A percentile compares a stretch with the other conserved stretches of the same genome.
Evolutionary conservation across 1,140 invertebrate genomes (phyloP).

Genomic region (Cydia splendana): DNA sequence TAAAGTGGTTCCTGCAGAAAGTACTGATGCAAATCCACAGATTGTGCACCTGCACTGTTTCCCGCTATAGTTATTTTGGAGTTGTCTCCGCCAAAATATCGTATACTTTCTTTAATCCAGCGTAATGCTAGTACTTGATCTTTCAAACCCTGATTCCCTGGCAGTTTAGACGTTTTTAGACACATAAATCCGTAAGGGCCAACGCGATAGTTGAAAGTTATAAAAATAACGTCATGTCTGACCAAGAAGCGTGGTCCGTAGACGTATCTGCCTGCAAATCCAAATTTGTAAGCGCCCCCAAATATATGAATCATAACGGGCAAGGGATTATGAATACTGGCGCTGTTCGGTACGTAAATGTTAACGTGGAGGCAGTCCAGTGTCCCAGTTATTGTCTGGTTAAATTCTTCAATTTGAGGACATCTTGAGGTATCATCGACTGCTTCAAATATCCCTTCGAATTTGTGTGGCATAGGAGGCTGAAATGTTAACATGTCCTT

Average conservation of each 20-base stretch:
- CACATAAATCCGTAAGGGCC: constrained; percentile 85
- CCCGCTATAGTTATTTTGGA: constrained; percentile 83
- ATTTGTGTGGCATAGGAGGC: not conserved
- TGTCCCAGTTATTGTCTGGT: constrained; percentile 36
- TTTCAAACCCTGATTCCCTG: constrained; percentile 86
- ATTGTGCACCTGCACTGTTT: constrained; percentile 82
- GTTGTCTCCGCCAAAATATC: constrained; percentile 85
- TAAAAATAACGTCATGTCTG: constrained; percentile 69
- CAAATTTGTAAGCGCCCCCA: constrained; percentile 82
- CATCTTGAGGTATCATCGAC: constrained; percentile 21
- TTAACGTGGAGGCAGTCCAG: constrained; percentile 51
- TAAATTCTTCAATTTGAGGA: constrained; percentile 37
- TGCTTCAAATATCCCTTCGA: constrained; percentile 35
- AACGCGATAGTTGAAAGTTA: constrained; percentile 81
- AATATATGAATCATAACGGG: constrained; percentile 86
- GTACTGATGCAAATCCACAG: constrained; percentile 46
- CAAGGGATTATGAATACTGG: constrained; percentile 34
- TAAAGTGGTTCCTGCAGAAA: constrained; percentile 45
- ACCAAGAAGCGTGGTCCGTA: constrained; percentile 78
- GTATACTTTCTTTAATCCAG: constrained; percentile 84
- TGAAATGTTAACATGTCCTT: not conserved
- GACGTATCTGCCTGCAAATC: constrained; percentile 67
- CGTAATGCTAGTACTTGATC: constrained; percentile 84
- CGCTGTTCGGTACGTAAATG: constrained; percentile 43
- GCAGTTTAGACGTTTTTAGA: constrained; percentile 82